These are phyloP conservation scores for Limenitis camilla DNA, from an alignment of 2,888 invertebrate species.

Conservation along the genomic window DNA sequence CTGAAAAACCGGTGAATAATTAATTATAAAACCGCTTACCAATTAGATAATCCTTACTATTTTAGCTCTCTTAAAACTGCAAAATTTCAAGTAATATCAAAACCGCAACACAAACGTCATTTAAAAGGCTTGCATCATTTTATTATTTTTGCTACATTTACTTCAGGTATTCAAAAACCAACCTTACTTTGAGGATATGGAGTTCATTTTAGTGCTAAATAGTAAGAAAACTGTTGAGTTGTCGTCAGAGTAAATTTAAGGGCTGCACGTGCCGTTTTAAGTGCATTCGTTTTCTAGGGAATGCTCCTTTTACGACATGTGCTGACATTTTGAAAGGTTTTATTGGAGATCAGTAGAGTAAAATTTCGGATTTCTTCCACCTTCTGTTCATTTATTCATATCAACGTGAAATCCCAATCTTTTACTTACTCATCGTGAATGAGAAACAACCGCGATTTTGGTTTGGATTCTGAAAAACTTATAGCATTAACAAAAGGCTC, in stretches of 20 bases:
- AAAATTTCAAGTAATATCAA: constrained; percentile 1
- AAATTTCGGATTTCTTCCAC: neutral
- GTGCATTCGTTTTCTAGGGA: constrained; percentile 29
- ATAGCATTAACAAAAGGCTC: too few species aligned
- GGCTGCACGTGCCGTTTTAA: constrained; percentile 27
- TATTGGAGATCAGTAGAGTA: constrained; percentile 16
- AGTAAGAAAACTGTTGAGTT: constrained; percentile 11
- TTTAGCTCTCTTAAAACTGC: neutral
- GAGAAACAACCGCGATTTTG: too few species aligned
- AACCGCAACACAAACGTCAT: constrained; percentile 1
- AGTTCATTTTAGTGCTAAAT: constrained; percentile 5
- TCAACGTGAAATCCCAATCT: too few species aligned
- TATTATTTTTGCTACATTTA: constrained; percentile 9
- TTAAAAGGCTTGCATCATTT: constrained; percentile 17
- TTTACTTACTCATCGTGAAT: too few species aligned
- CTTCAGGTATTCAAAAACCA: neutral
- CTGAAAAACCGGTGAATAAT: too few species aligned
- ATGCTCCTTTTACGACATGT: constrained; percentile 25
- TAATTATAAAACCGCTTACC: too few species aligned
- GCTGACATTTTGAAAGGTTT: constrained; percentile 24
- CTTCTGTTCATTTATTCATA: neutral
- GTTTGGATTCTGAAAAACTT: too few species aligned
- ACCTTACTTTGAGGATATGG: neutral
- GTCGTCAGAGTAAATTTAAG: constrained; percentile 24
- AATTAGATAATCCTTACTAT: neutral